Evolutionary conservation across 2,113 vertebrate species (phyloP), one percentile per base, ranked within the genome.

Genomic region (Rissa tridactyla): DNA sequence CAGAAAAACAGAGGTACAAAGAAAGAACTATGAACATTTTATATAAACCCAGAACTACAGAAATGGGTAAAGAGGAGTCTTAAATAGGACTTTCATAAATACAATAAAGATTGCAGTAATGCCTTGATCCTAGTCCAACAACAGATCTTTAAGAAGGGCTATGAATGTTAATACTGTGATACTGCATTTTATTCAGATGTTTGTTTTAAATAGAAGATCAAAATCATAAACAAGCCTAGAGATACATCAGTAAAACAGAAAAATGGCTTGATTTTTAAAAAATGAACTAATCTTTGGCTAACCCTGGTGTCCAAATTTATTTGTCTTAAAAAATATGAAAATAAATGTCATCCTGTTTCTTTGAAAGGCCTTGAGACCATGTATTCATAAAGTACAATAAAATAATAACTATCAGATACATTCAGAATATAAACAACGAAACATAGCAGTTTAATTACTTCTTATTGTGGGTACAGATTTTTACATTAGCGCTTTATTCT

Each of bases 81-180:
- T 81, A 78, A 81, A 75, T 6, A 80, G 18, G 30, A 32, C 17
- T 84, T 86, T 38, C 10, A 20, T 57, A 77, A 60, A 30, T 72
- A 36, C 9, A 70, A 8, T 22, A 66, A 65, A 82, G 12, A 13
- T 55, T 93, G 11, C 26, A 81, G 30, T 40, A 42, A n/a, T 26
- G 52, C 3, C 23, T 79, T 94, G 26, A 57, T 75, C 34, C 49
- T 47, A 62, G 27, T 32, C 13, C 42, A 21, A 49, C 25, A 64
- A 13, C 5, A 84, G 12, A 27, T 16, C 12, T 86, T 73, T 88
- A 25, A 51, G 64, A 86, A 88, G 11, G 8, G 20, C 61, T 82
- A 21, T 10, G 72, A 47, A 27, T 0, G 0, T 55, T 58, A 47
- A 19, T 69, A 13, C 4, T 47, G 8, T n/a, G 15, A 38, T 34